phyloP scores from a whole-genome alignment of 2,797 vertebrate genomes.

The Podarcis siculus region DNA sequence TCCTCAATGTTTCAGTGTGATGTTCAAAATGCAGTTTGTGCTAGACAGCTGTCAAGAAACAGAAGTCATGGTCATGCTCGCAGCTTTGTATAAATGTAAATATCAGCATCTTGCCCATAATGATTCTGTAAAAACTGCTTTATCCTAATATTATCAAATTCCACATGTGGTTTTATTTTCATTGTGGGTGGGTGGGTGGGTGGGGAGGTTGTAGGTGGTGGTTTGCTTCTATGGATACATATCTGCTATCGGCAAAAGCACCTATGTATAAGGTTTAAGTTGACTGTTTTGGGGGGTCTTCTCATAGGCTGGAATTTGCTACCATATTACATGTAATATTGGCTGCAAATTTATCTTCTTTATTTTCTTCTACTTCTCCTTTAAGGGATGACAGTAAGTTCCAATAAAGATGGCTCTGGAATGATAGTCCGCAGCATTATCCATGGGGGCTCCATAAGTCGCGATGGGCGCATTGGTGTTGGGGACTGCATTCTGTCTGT shows the following conservation, averaged over 20 bases:
- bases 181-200: neutral
- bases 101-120: neutral
- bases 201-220: neutral
- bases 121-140: neutral
- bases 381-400: slow-evolving; percentile 95
- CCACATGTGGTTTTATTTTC: neutral
- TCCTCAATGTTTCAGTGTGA: neutral
- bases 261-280: neutral
- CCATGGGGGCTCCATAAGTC: slow-evolving; percentile 93
- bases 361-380: slow-evolving; percentile 27
- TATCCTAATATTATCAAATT: neutral
- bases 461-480: slow-evolving; percentile 90
- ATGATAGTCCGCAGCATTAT: slow-evolving; percentile 96
- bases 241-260: neutral
- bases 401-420: slow-evolving; percentile 90
- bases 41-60: neutral
- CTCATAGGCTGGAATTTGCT: neutral
- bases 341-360: neutral
- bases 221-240: neutral
- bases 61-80: neutral
- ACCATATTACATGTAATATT: neutral
- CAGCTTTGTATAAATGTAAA: neutral
- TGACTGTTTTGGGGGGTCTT: neutral
- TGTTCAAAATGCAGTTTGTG: neutral
- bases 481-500: slow-evolving; percentile 94